Evolutionary conservation across 2,888 invertebrate genomes (phyloP), one percentile per base, ranked within the genome.

Genomic region (Nyleta sp.): DNA sequence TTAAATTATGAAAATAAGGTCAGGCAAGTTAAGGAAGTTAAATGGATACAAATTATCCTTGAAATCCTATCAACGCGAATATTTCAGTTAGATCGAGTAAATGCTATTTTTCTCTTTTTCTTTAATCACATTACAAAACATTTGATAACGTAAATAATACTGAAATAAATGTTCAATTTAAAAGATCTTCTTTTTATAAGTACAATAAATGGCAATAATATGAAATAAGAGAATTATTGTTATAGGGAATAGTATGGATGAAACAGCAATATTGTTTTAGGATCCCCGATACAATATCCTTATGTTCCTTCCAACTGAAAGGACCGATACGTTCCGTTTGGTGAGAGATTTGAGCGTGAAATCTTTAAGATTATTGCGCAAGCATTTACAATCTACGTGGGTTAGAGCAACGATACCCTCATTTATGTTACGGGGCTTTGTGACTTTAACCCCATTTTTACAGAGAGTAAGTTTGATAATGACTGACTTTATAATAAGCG

Each of bases 321-420:
- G 92, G 33, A 86, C 90, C 48, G 93, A 93, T 46, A 91, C 96
- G 60, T 93, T 93, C 55, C 91, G 94, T 22, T 91, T 96, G 67
- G 92, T 95, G 15, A 92, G 93, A 28, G 92, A 95, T 42, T 92
- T 96, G 87, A 93, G 93, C 57, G 91, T 92, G 52, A 94, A 92
- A 44, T 93, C 92, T 82, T 91, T 97, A 55, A 93, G 95, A 4
- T 92, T 94, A 74, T 93, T 97, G 67, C 93, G 95, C 81, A 92
- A 93, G 33, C 93, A 94, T 77, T 89, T 96, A 71, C 93, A 94
- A 75, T 93, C 94, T 1, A 94, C 94, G 28, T 94, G 95, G 89
- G 95, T 96, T 11, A 93, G 93, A 82, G 96, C 96, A 0, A 93
- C 95, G 28, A 95, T 97, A 74, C 96, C 96, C 0, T 95, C 95